Conservation (phyloP, 2,888 invertebrate genomes). For the Patella depressa region DNA sequence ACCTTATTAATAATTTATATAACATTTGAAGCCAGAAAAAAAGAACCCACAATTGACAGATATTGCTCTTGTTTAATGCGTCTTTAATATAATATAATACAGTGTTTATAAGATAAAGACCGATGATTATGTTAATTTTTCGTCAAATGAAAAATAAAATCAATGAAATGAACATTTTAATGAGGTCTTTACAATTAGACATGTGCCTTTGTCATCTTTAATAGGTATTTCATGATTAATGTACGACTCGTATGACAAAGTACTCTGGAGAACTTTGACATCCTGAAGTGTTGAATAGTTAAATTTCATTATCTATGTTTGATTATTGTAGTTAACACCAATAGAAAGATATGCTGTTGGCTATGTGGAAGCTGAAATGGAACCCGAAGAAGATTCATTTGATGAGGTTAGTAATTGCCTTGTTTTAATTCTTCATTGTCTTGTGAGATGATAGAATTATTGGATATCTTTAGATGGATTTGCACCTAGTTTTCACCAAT, state of each 20-base stretch:
- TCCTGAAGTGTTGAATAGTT: background rate
- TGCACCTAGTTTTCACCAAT: no score
- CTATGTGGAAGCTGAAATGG: constrained; percentile 89
- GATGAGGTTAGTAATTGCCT: background rate
- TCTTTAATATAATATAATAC: no score
- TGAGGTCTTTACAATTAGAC: background rate
- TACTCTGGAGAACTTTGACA: no score
- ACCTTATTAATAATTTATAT: no score
- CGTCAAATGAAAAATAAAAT: background rate
- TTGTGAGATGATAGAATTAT: no score
- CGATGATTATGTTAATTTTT: constrained; percentile 5
- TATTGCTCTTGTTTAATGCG: no score
- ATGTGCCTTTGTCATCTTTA: background rate
- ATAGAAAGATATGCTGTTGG: constrained; percentile 96
- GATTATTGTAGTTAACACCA: constrained; percentile 82
- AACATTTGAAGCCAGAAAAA: no score
- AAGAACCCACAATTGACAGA: no score
- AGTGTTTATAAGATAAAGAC: background rate
- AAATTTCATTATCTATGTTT: background rate
- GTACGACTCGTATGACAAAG: no score
- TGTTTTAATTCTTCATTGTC: background rate
- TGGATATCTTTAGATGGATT: no score
- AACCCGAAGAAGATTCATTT: constrained; percentile 76
- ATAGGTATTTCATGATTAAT: background rate
- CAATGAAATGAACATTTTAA: constrained; percentile 4